Evolutionary conservation across 2,888 invertebrate species (phyloP).

Genomic region (Phorcus lineatus): DNA sequence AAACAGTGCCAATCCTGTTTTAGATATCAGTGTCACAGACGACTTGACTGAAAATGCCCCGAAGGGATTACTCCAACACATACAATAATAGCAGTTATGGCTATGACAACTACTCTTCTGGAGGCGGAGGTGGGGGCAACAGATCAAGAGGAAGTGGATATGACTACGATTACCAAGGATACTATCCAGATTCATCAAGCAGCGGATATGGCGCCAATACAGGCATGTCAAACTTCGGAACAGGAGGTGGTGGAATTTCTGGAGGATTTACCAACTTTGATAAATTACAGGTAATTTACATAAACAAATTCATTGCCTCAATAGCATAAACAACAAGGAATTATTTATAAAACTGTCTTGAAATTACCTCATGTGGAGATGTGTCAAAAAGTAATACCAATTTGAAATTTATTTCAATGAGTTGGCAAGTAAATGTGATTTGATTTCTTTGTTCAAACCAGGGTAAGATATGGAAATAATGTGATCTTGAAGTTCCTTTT

Average conservation of each 20-base stretch:
- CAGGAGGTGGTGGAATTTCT: neutral
- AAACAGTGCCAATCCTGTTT: too few species aligned
- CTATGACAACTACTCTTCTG: neutral
- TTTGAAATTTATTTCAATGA: too few species aligned
- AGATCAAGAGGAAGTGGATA: neutral
- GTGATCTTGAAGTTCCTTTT: too few species aligned
- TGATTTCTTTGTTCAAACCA: too few species aligned
- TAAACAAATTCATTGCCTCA: neutral
- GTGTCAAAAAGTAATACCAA: too few species aligned
- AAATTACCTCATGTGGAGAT: too few species aligned
- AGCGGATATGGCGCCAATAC: neutral
- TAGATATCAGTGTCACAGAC: too few species aligned
- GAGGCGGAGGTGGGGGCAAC: neutral
- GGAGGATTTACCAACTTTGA: neutral
- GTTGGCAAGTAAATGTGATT: too few species aligned
- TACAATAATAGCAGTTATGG: neutral
- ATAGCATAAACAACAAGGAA: too few species aligned
- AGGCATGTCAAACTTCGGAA: neutral
- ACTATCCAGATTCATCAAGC: neutral
- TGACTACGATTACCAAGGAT: neutral
- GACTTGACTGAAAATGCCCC: neutral
- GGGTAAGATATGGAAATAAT: too few species aligned
- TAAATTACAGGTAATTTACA: neutral
- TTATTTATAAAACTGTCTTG: too few species aligned
- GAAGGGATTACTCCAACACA: neutral